These are phyloP conservation scores for Phoenicopterus ruber DNA, from an alignment of 2,113 vertebrate species.

Conservation along the genomic window DNA sequence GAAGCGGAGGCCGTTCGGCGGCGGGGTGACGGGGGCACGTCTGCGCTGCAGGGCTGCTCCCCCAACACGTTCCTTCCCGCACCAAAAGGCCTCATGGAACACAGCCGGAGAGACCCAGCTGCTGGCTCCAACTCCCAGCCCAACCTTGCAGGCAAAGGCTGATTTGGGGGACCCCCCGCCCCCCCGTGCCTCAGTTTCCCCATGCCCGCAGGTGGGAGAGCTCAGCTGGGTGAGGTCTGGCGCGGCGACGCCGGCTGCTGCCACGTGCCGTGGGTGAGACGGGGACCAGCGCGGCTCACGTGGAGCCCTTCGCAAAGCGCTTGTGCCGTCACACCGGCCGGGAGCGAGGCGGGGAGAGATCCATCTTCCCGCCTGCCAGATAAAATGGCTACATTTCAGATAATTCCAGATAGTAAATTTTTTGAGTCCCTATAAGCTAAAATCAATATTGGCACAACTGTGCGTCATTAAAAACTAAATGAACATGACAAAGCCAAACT, in stretches of 20 bases:
- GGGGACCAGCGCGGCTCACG: rapidly evolving
- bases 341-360: background rate
- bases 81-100: rapidly evolving
- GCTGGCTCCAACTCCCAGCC: background rate
- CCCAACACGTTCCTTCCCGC: rapidly evolving
- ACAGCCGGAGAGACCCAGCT: rapidly evolving
- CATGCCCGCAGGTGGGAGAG: background rate
- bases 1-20: rapidly evolving
- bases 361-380: constrained; percentile 36
- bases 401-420: constrained; percentile 78
- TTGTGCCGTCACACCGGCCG: background rate
- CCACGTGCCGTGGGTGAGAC: background rate
- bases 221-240: background rate
- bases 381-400: constrained; percentile 62
- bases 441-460: constrained; percentile 84
- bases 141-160: rapidly evolving
- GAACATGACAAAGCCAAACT: constrained; percentile 80
- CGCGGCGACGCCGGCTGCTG: rapidly evolving
- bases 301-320: background rate
- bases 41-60: background rate
- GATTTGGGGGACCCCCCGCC: too few species aligned
- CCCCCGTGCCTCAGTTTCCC: constrained; percentile 6
- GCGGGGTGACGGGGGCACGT: background rate
- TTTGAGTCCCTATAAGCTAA: constrained; percentile 82
- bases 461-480: constrained; percentile 83